Evolutionary conservation across 2,797 vertebrate species (phyloP).

Genomic region (Acanthurus tractus): DNA sequence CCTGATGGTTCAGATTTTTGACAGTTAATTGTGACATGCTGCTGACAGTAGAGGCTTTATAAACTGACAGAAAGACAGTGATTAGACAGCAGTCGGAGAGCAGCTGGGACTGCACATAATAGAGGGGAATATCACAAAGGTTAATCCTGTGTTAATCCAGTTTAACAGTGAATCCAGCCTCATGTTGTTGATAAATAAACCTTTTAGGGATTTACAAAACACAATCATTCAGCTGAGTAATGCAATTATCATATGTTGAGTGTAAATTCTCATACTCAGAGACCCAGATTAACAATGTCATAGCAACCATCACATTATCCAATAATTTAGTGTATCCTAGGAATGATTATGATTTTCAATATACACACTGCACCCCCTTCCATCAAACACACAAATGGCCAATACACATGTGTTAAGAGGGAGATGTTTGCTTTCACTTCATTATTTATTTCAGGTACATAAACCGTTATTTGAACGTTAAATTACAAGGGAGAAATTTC

Average conservation of each 20-base stretch:
- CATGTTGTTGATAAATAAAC: conserved; percentile 27
- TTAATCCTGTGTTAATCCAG: conserved; percentile 30
- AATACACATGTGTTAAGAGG: background rate
- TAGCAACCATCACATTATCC: background rate
- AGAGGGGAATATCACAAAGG: background rate
- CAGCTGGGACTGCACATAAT: background rate
- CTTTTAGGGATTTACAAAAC: conserved; percentile 5
- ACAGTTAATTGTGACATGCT: background rate
- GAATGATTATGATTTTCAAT: background rate
- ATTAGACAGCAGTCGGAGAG: background rate
- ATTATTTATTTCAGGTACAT: background rate
- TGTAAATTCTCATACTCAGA: background rate
- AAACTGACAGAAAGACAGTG: background rate
- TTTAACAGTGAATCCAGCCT: conserved; percentile 18
- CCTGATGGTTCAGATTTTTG: background rate
- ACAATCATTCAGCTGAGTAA: conserved; percentile 12
- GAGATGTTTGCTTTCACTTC: background rate
- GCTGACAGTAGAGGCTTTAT: background rate
- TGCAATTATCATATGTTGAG: conserved; percentile 6
- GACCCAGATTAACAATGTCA: background rate
- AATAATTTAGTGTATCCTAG: background rate
- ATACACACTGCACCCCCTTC: background rate
- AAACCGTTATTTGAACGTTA: background rate
- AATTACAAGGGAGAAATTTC: background rate
- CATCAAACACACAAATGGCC: background rate